Percentiles rank a stretch among this genome's conserved stretches.
These are phyloP conservation scores for Apomyelois bistriatella DNA, from an alignment of 2,888 invertebrate species.

Conservation along the genomic window DNA sequence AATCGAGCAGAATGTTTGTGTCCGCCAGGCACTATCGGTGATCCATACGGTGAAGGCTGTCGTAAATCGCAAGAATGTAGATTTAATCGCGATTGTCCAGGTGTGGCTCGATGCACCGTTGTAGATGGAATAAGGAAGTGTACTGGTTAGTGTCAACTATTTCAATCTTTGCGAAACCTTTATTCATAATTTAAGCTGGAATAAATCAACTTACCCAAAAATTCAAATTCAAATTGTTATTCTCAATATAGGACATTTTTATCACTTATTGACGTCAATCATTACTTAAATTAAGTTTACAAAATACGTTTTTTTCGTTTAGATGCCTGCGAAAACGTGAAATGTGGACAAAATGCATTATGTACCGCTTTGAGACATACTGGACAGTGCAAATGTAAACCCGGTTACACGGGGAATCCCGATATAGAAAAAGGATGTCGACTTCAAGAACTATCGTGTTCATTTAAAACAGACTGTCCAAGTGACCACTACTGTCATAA, in stretches of 20 bases:
- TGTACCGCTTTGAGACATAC: slow-evolving; percentile 88
- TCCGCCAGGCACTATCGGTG: slow-evolving; percentile 88
- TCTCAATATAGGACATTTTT: too few species aligned
- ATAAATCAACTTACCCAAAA: too few species aligned
- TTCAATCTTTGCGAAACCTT: slow-evolving; percentile 4
- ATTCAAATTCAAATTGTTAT: too few species aligned
- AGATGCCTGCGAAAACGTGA: slow-evolving; percentile 88
- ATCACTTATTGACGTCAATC: too few species aligned
- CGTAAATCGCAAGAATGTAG: slow-evolving; percentile 90
- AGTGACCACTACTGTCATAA: slow-evolving; percentile 90
- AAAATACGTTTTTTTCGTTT: slow-evolving; percentile 24
- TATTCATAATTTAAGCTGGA: too few species aligned
- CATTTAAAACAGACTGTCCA: slow-evolving; percentile 86
- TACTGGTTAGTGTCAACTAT: slow-evolving; percentile 66
- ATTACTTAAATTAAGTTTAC: too few species aligned
- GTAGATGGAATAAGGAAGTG: slow-evolving; percentile 88
- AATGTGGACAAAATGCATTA: slow-evolving; percentile 91
- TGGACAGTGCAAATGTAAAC: slow-evolving; percentile 88
- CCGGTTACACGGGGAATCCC: slow-evolving; percentile 89
- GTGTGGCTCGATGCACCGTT: slow-evolving; percentile 87
- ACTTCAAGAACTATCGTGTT: slow-evolving; percentile 86
- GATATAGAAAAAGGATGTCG: slow-evolving; percentile 86
- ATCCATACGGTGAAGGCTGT: slow-evolving; percentile 92
- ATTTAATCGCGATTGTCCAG: slow-evolving; percentile 88
- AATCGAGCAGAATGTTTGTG: slow-evolving; percentile 91